These are phyloP conservation scores for Willowsia nigromaculata DNA, from an alignment of 2,888 invertebrate genomes.

Conservation along the genomic window DNA sequence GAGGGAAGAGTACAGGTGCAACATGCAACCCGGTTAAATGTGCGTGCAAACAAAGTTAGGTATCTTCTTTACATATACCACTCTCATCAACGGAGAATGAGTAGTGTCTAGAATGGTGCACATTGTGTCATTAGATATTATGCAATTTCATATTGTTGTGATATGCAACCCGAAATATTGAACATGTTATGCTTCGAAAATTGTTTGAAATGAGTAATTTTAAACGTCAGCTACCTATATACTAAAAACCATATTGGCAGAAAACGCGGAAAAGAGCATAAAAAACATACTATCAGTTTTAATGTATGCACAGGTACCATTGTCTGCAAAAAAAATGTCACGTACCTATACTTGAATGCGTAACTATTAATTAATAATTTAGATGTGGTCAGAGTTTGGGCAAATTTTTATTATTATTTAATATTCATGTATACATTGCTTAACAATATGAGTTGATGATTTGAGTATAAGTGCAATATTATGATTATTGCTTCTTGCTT, in stretches of 20 bases:
- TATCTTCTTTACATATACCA: too few relatives aligned
- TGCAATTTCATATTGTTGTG: not conserved
- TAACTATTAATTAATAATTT: not conserved
- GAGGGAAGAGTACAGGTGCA: not conserved
- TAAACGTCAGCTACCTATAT: not conserved
- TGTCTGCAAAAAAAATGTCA: too few relatives aligned
- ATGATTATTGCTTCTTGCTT: not conserved
- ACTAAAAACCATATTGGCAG: not conserved
- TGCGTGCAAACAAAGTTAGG: not conserved
- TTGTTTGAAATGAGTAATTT: not conserved
- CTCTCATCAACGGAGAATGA: not conserved
- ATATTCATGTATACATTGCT: not conserved
- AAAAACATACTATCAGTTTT: not conserved
- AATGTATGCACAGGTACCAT: not conserved
- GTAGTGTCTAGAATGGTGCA: not conserved
- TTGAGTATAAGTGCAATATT: not conserved
- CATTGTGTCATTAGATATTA: not conserved
- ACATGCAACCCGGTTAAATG: not conserved
- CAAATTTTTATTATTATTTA: not conserved
- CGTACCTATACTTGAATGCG: too few relatives aligned
- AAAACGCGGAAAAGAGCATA: not conserved
- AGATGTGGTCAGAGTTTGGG: slow-evolving; percentile 16
- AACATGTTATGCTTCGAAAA: not conserved
- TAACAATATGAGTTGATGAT: not conserved
- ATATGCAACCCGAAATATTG: not conserved